Conservation (phyloP, 2,797 vertebrate genomes). For the Synaphobranchus kaupii region DNA sequence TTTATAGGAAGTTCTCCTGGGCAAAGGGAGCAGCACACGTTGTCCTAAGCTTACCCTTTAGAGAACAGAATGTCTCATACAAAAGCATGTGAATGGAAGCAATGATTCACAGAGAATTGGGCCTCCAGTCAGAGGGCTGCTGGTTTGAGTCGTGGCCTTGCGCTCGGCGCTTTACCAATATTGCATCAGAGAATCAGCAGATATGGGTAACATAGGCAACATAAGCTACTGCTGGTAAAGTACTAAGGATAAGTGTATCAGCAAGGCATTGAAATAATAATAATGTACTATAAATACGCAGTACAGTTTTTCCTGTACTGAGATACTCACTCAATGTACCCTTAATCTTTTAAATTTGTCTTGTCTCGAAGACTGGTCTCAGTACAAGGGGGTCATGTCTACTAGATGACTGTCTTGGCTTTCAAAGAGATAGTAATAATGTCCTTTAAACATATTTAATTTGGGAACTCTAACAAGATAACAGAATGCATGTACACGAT, state of each 20-base stretch:
- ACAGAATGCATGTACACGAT: neutral
- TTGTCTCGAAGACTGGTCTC: neutral
- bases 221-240: neutral
- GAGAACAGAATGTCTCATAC: conserved; percentile 6
- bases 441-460: neutral
- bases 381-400: neutral
- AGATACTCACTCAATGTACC: neutral
- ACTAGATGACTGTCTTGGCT: conserved; percentile 2
- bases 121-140: neutral
- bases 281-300: neutral
- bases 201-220: neutral
- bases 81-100: neutral
- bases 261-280: neutral
- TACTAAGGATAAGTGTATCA: neutral
- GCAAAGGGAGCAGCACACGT: neutral
- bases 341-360: neutral
- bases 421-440: neutral
- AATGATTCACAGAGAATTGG: neutral
- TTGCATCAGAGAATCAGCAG: neutral
- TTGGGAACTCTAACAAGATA: conserved; percentile 10
- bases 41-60: neutral
- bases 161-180: neutral
- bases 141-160: neutral
- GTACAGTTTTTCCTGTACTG: neutral
- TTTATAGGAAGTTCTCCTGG: conserved; percentile 7